Evolutionary conservation across 2,888 invertebrate species (phyloP), one percentile per base, ranked within the genome.

Genomic region (Drosophila tanythrix): DNA sequence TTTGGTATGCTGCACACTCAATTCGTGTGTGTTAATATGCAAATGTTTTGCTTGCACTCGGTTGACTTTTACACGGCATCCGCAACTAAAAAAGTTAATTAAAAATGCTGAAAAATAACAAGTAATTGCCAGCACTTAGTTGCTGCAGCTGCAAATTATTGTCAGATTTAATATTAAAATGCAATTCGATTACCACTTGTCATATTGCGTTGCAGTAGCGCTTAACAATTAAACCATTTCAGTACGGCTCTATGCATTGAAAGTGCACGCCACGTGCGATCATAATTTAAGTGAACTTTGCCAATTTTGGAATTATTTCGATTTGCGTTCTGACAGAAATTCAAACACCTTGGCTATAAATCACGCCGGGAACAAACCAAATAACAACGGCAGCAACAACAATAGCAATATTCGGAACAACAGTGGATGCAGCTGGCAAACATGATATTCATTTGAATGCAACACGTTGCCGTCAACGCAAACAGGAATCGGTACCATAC

Each of bases 391-490:
- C 79, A 70, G 31, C 62, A 50, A 60, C 64, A 71, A 46, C 63
- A 62, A 40, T 50, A 57, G 35, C 69, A 11, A 25, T 21, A 66
- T 38, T 57, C 38, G 40, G 46, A 70, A 48, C 48, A 55, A n/a
- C 27, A n/a, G 5, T 7, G 15, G 25, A 15, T 27, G 29, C 21
- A 60, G 43, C 29, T n/a, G 27, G 33, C 66, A 25, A 70, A 66
- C 76, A 81, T 70, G 75, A 72, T 75, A 84, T 87, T 90, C 89
- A 87, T 87, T 90, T 87, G 87, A 90, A 90, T 87, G 78, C 87
- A 87, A 87, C 87, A 87, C 90, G 90, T 87, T 89, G 87, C 81
- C 68, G 75, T 35, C 55, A 68, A 70, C 61, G 67, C 78, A 81
- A 73, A 78, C 82, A 70, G 53, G 67, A 40, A 29, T 11, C 38